Evolutionary conservation across 2,888 invertebrate species (phyloP).

Genomic region (Venusia cambrica): DNA sequence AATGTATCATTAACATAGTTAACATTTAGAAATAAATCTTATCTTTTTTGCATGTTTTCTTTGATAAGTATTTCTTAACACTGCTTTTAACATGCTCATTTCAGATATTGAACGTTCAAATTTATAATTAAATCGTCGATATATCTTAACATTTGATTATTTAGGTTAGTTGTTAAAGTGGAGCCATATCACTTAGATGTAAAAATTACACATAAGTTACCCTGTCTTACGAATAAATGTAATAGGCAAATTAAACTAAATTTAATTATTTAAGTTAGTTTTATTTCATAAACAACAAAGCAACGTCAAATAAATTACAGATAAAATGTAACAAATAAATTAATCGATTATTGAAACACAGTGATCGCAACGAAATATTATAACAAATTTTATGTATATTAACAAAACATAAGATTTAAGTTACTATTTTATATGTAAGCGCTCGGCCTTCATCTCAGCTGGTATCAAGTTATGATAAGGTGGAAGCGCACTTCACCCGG

Average conservation of each 20-base stretch:
- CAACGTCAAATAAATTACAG: conserved; percentile 27
- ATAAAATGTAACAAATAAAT: conserved; percentile 29
- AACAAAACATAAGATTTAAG: no score
- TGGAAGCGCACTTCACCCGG: no score
- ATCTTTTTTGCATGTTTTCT: neutral
- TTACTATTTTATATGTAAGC: no score
- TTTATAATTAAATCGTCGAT: conserved; percentile 17
- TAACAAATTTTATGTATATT: no score
- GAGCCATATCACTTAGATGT: conserved; percentile 73
- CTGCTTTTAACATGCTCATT: conserved; percentile 31
- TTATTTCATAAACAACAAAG: conserved; percentile 42
- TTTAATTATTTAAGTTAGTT: conserved; percentile 43
- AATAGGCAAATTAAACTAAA: conserved; percentile 42
- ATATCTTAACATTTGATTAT: conserved; percentile 26
- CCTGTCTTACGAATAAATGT: conserved; percentile 45
- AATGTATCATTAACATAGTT: no score
- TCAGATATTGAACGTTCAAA: conserved; percentile 16
- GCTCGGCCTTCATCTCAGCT: no score
- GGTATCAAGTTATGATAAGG: no score
- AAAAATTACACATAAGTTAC: conserved; percentile 67
- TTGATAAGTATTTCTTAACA: conserved; percentile 18
- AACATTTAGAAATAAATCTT: no score
- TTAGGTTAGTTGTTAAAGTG: conserved; percentile 47
- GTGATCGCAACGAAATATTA: conserved; percentile 19
- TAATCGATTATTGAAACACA: conserved; percentile 35